Conservation (phyloP, 2,797 vertebrate species). For the Sciurus vulgaris region DNA sequence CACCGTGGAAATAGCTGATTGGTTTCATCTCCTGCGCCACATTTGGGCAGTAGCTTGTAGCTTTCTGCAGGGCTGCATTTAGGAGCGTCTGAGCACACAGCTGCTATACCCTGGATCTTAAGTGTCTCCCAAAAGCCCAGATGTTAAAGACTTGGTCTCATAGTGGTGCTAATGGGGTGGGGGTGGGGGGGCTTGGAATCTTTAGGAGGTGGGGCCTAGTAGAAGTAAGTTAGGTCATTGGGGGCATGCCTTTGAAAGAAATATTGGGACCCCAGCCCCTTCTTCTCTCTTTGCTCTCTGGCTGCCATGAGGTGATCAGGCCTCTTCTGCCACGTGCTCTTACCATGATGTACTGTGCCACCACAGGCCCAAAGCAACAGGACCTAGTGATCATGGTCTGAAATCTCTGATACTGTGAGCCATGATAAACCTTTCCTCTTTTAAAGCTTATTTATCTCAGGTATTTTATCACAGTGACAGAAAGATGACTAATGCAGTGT, state of each 20-base stretch:
- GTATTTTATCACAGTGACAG: neutral
- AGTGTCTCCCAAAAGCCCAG: neutral
- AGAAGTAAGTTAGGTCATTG: neutral
- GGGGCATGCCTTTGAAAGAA: neutral
- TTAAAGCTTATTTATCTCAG: neutral
- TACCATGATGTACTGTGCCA: neutral
- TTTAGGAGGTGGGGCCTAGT: neutral
- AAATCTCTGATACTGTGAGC: neutral
- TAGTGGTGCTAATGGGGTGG: neutral
- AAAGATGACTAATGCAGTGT: neutral
- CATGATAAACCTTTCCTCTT: neutral
- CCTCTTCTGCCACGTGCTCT: too few relatives aligned
- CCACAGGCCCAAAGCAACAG: neutral
- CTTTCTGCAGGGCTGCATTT: neutral
- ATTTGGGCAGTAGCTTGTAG: neutral
- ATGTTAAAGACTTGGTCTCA: neutral
- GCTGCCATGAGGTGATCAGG: neutral
- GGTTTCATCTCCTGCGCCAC: neutral
- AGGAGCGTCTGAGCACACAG: neutral
- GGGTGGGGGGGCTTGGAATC: neutral
- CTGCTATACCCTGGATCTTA: neutral
- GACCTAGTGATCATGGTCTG: neutral
- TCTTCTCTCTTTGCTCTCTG: neutral
- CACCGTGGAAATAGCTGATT: neutral
- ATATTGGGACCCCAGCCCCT: neutral